These are phyloP conservation scores for Phallusia fumigata DNA, from an alignment of 23 tunicate species.

Conservation along the genomic window DNA sequence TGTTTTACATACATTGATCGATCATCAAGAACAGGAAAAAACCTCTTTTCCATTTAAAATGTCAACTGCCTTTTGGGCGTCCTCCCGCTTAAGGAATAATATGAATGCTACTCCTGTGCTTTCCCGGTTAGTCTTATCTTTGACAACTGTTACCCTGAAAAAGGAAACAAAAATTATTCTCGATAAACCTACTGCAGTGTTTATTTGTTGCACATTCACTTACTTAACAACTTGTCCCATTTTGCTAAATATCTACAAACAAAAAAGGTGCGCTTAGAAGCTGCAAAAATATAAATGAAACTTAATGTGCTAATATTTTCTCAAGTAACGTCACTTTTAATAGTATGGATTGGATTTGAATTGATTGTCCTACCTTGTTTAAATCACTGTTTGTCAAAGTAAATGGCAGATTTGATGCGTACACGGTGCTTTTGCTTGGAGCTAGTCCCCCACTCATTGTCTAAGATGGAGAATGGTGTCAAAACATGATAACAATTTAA, in stretches of 20 bases:
- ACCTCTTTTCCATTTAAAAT: constrained; percentile 63
- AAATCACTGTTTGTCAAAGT: constrained; percentile 75
- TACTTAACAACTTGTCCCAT: constrained; percentile 35
- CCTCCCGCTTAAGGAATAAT: constrained; percentile 62
- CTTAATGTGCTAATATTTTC: too few relatives aligned
- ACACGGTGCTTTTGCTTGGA: constrained; percentile 87
- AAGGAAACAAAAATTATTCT: not conserved
- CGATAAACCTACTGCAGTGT: not conserved
- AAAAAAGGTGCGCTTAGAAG: not conserved
- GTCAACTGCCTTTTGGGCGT: constrained; percentile 64
- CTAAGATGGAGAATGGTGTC: too few relatives aligned
- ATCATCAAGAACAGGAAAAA: not conserved
- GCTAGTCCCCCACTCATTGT: constrained; percentile 73
- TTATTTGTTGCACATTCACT: not conserved
- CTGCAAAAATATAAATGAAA: not conserved
- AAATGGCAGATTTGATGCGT: constrained; percentile 80
- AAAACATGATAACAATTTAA: too few relatives aligned
- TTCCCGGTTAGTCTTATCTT: constrained; percentile 54
- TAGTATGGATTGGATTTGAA: too few relatives aligned
- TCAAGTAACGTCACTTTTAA: too few relatives aligned
- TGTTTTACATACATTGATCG: not conserved
- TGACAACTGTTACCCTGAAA: constrained; percentile 51
- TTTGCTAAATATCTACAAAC: constrained; percentile 24
- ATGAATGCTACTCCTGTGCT: constrained; percentile 86
- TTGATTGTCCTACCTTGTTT: constrained; percentile 61